Evolutionary conservation across 2,113 vertebrate genomes (phyloP), one percentile per base, ranked within the genome.

Genomic region (Spilogale gracilis): DNA sequence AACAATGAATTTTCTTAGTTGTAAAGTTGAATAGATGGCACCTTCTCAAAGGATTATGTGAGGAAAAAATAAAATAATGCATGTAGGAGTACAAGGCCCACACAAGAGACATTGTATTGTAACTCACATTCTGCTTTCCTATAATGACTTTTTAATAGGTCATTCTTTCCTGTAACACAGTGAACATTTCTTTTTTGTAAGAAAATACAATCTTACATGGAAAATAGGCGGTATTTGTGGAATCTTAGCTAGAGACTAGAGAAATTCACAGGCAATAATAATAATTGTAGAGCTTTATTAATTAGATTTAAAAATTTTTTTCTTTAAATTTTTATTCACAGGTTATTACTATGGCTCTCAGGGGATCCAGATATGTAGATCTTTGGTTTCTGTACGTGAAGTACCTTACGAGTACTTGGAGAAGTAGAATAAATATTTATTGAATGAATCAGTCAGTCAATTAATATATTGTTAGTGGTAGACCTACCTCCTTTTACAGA

Each of bases 291-390:
- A 52, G 45, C 25, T 89, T 87, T 86, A 80, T 95, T 88, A 84
- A 87, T 54, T 92, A 48, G 56, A 17, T 89, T 89, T 95, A 58
- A 89, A 89, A 48, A 38, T 32, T 38, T 69, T 58, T 69, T 69
- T 38, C 63, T 67, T 67, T 38, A 20, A 20, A 67, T 52, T 96
- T 97, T 92, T 52, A 97, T 67, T 94, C 96, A 97, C 80, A 96
- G 90, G 88, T 98, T 96, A 92, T 95, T 96, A 76, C 81, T 67
- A 0, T 76, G 96, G 90, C 94, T 95, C 97, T 96, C 74, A 95
- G 95, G 96, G 87, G 71, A 95, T 78, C 81, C 86, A 94, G 32
- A 84, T 67, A 89, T 50, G 50, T 94, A 95, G 89, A 32, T 56
- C 56, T 89, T 96, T 91, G 69, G 54, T 84, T 97, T 91, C 9